Base-by-base conservation (phyloP, 2,113 vertebrate species). In the Scomber scombrus region DNA sequence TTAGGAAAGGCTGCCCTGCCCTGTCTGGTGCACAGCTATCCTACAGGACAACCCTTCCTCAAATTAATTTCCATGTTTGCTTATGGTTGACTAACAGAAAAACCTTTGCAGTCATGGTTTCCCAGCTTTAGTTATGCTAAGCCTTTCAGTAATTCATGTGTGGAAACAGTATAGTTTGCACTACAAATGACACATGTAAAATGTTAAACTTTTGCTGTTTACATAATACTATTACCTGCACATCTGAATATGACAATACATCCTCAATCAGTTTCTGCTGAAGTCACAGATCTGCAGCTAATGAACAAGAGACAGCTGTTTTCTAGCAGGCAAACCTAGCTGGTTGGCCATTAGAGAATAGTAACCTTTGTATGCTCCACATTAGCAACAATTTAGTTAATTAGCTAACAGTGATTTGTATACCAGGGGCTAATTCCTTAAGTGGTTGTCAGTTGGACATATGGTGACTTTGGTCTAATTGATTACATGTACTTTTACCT, bases 381-480 rank as follows among this genome's bases (percentile, higher is more conserved):
- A 92, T 93, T 91, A 90, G 91, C 85, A 91, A 92, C 86, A 91
- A 90, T 93, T 92, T 89, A 85, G 86, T 80, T 92, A 92, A 94
- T 93, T 90, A 91, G 82, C 83, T 84, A 89, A 85, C 68, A 80
- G 87, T 81, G 82, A 91, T 93, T 86, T 90, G 88, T 92, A 81
- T 82, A 92, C 79, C 46, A 47, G 61, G 74, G 72, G 83, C 82
- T 90, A 92, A 93, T 91, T 88, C 75, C 62, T 88, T 93, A 91
- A 94, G 89, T 91, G 87, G 88, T 76, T 89, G 85, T 91, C 88
- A 87, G 81, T 31, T 78, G 54, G 77, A 85, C 80, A 85, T 73
- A 72, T 61, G 77, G 78, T 73, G 75, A 76, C 86, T 84, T 83
- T 80, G 75, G 29, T 76, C 56, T 89, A 86, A 93, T 82, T 89